phyloP scores from a whole-genome alignment of 2,113 vertebrate species.

The Calidris pygmaea region DNA sequence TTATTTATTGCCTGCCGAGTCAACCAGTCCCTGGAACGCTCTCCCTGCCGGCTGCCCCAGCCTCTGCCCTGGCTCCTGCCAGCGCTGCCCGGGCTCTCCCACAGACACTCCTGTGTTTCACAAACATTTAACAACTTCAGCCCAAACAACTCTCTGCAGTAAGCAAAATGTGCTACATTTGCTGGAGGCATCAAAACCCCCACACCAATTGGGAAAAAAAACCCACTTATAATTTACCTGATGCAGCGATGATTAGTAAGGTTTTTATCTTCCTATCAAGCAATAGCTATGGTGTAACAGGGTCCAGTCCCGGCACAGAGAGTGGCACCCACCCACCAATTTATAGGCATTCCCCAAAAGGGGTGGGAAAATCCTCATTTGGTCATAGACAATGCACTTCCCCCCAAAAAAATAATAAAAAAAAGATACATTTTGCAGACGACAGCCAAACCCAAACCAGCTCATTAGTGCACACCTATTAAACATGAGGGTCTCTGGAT shows the following conservation, averaged over 20 bases:
- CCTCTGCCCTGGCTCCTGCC: background rate
- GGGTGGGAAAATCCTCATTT: background rate
- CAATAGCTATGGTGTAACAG: background rate
- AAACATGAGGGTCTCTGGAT: background rate
- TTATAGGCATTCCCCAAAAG: background rate
- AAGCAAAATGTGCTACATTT: background rate
- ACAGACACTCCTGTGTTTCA: fast-evolving
- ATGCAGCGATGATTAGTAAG: background rate
- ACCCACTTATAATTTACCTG: background rate
- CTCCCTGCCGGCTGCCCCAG: background rate
- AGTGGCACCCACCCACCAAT: background rate
- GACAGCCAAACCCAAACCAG: background rate
- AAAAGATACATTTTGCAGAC: background rate
- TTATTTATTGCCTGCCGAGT: background rate
- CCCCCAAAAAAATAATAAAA: background rate
- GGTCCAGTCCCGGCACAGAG: too few species aligned
- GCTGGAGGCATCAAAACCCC: background rate
- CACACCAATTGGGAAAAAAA: too few species aligned
- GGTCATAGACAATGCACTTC: background rate
- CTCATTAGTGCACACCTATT: background rate
- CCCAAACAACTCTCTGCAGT: background rate
- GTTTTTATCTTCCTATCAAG: background rate
- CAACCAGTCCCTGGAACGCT: background rate
- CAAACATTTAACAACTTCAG: background rate
- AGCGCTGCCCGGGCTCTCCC: too few species aligned